Evolutionary conservation across 2,113 vertebrate species (phyloP).

Genomic region (Odontophorus gujanensis): DNA sequence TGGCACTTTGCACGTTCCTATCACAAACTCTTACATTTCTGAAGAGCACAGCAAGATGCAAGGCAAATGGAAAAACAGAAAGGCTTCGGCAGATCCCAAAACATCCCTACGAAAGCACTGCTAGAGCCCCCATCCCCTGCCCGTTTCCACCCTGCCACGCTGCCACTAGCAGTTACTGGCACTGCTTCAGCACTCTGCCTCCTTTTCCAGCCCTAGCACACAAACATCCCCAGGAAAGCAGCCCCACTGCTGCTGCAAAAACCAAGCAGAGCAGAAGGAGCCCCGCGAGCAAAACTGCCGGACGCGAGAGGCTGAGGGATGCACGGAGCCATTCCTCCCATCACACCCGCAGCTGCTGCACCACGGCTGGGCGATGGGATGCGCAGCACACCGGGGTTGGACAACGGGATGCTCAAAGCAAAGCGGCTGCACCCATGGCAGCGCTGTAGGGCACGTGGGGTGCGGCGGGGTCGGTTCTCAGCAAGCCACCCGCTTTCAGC

Average conservation of each 20-base stretch:
- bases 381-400: too few relatives aligned
- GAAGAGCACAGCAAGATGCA: neutral
- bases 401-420: neutral
- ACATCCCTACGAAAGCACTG: fast-evolving
- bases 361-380: neutral
- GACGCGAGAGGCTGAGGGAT: fast-evolving
- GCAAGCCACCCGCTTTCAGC: neutral
- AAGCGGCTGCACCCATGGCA: fast-evolving
- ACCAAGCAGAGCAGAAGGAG: fast-evolving
- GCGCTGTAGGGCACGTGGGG: neutral
- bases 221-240: fast-evolving
- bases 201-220: neutral
- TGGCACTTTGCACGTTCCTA: neutral
- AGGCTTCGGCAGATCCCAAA: fast-evolving
- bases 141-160: neutral
- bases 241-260: neutral
- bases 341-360: too few relatives aligned
- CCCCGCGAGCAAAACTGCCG: fast-evolving
- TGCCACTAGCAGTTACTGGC: neutral
- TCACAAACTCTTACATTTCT: neutral
- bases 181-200: neutral
- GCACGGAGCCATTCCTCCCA: neutral
- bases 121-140: too few relatives aligned
- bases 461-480: neutral
- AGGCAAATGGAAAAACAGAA: neutral